Conservation (phyloP, 2,888 invertebrate genomes). For the Rhogogaster chlorosoma region DNA sequence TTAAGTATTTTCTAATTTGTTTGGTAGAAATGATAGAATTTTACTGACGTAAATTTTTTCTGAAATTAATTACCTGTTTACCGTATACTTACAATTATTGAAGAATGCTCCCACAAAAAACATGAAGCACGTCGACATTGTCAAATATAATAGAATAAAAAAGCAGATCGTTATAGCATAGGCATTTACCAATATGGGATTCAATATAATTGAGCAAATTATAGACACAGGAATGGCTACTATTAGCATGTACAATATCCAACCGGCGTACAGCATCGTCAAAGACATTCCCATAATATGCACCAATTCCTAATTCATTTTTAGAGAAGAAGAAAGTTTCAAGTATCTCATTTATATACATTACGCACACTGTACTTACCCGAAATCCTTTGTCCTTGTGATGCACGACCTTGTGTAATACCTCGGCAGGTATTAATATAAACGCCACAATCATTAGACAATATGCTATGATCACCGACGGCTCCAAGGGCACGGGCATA, state of each 20-base stretch:
- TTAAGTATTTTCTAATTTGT: not conserved
- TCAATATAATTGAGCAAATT: constrained; percentile 18
- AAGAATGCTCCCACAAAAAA: constrained; percentile 56
- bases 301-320: constrained; percentile 57
- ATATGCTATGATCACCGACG: constrained; percentile 60
- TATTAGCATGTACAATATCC: constrained; percentile 59
- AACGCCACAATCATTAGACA: constrained; percentile 59
- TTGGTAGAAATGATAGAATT: too few species aligned
- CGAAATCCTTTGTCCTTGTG: constrained; percentile 61
- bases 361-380: constrained; percentile 51
- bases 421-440: constrained; percentile 55
- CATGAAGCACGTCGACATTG: constrained; percentile 53
- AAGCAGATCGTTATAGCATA: constrained; percentile 11
- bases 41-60: not conserved
- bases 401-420: constrained; percentile 57
- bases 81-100: constrained; percentile 48
- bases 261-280: constrained; percentile 57
- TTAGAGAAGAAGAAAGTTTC: not conserved
- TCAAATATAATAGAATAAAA: constrained; percentile 56
- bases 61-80: not conserved
- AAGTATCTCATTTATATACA: not conserved
- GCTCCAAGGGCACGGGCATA: constrained; percentile 55
- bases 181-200: constrained; percentile 45
- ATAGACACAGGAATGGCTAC: constrained; percentile 57
- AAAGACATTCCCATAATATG: constrained; percentile 55